Percentiles rank a stretch among this genome's conserved stretches.
phyloP scores from a whole-genome alignment of 2,113 vertebrate genomes.

The Zapornia atra region DNA sequence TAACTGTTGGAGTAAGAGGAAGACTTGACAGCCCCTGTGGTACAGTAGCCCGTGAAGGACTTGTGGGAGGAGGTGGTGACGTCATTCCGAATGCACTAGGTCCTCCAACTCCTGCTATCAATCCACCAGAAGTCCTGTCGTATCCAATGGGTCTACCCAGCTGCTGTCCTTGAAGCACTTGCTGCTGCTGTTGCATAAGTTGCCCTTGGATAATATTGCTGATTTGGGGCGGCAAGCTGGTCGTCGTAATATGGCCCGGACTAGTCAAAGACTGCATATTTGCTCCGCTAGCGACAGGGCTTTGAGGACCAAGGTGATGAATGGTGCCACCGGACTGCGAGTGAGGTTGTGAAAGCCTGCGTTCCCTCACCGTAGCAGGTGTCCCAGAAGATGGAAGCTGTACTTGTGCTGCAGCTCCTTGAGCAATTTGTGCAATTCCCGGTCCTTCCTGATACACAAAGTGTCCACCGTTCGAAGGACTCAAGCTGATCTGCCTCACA shows the following conservation, averaged over 20 bases:
- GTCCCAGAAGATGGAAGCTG: slow-evolving; percentile 80
- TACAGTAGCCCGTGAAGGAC: slow-evolving; percentile 84
- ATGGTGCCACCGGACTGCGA: slow-evolving; percentile 92
- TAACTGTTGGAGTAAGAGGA: slow-evolving; percentile 77
- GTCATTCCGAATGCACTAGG: slow-evolving; percentile 84
- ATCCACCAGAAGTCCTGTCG: slow-evolving; percentile 81
- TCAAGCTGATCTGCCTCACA: slow-evolving; percentile 85
- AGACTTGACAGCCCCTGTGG: slow-evolving; percentile 83
- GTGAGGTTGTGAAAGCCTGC: slow-evolving; percentile 89
- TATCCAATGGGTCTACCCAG: slow-evolving; percentile 79
- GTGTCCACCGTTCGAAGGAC: slow-evolving; percentile 82
- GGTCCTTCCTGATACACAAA: slow-evolving; percentile 91
- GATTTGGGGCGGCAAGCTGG: slow-evolving; percentile 89
- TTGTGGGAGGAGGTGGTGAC: slow-evolving; percentile 86
- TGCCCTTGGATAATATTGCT: slow-evolving; percentile 93
- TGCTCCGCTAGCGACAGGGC: slow-evolving; percentile 81
- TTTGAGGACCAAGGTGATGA: slow-evolving; percentile 90
- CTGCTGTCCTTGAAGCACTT: slow-evolving; percentile 74
- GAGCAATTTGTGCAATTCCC: slow-evolving; percentile 85
- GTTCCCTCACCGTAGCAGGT: slow-evolving; percentile 79
- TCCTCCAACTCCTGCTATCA: slow-evolving; percentile 82
- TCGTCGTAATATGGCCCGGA: slow-evolving; percentile 88
- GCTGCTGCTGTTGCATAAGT: slow-evolving; percentile 81
- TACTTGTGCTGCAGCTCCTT: slow-evolving; percentile 80
- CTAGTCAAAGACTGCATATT: slow-evolving; percentile 81